Evolutionary conservation across 2,113 vertebrate species (phyloP).

Genomic region (Ageneiosus marmoratus): DNA sequence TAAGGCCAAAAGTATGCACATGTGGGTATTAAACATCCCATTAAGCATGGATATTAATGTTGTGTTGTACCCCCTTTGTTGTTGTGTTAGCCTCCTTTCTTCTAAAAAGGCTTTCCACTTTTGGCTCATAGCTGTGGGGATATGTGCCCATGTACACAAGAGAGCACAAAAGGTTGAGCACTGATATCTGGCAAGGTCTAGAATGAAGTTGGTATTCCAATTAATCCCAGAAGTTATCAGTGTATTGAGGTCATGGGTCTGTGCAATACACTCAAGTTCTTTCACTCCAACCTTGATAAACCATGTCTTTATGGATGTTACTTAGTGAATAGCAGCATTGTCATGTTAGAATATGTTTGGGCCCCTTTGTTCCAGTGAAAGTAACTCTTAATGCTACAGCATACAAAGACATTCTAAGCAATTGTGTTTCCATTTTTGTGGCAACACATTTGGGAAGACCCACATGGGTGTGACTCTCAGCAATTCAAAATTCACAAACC

Average conservation of each 20-base stretch:
- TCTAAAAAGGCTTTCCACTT: neutral
- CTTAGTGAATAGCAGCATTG: neutral
- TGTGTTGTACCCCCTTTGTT: neutral
- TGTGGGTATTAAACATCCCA: neutral
- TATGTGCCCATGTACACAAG: neutral
- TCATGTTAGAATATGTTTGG: neutral
- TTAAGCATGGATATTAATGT: neutral
- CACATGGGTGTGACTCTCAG: no score
- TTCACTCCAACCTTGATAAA: neutral
- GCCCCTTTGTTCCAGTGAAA: neutral
- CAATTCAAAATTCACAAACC: no score
- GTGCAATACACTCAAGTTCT: neutral
- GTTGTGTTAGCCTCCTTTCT: neutral
- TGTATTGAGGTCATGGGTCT: neutral
- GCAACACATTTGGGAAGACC: neutral
- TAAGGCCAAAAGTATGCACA: neutral
- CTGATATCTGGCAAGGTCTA: no score
- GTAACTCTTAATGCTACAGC: neutral
- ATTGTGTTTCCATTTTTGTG: neutral
- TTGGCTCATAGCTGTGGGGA: neutral
- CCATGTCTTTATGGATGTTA: no score
- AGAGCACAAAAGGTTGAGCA: neutral
- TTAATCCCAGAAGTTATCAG: neutral
- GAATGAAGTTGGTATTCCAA: neutral
- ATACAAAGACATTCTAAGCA: neutral